Conservation (phyloP, 2,113 vertebrate species). For the Phaethon lepturus region DNA sequence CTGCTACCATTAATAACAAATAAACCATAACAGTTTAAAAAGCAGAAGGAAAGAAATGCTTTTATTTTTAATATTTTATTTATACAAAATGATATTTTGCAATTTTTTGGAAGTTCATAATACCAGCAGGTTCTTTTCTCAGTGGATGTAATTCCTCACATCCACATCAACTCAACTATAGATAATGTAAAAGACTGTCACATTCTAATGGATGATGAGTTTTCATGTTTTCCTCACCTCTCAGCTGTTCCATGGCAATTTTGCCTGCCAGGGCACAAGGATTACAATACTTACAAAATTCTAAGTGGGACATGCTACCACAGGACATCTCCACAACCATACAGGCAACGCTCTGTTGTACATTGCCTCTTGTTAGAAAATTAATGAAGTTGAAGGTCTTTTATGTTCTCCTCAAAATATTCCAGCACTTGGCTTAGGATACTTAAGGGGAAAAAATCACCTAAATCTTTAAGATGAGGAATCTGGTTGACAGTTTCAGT, state of each 20-base stretch:
- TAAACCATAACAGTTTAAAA: neutral
- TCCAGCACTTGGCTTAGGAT: neutral
- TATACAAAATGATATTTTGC: neutral
- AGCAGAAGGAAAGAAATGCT: fast-evolving
- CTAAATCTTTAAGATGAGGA: slow-evolving; percentile 12
- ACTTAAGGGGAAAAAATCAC: neutral
- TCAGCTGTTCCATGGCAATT: neutral
- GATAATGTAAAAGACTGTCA: neutral
- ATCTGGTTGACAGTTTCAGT: slow-evolving; percentile 4
- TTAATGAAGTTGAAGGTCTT: neutral
- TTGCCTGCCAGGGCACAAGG: neutral
- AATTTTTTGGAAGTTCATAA: neutral
- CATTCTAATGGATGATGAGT: neutral
- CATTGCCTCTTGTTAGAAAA: neutral
- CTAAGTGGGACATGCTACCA: neutral
- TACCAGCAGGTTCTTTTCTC: neutral
- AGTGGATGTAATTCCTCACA: neutral
- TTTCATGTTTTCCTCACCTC: neutral
- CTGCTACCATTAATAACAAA: neutral
- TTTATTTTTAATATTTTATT: neutral
- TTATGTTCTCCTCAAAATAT: neutral
- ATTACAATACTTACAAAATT: neutral
- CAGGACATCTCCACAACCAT: neutral
- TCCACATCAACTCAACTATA: neutral
- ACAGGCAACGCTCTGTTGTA: neutral